These are phyloP conservation scores for Acanthochromis polyacanthus DNA, from an alignment of 2,113 vertebrate species.

Conservation along the genomic window DNA sequence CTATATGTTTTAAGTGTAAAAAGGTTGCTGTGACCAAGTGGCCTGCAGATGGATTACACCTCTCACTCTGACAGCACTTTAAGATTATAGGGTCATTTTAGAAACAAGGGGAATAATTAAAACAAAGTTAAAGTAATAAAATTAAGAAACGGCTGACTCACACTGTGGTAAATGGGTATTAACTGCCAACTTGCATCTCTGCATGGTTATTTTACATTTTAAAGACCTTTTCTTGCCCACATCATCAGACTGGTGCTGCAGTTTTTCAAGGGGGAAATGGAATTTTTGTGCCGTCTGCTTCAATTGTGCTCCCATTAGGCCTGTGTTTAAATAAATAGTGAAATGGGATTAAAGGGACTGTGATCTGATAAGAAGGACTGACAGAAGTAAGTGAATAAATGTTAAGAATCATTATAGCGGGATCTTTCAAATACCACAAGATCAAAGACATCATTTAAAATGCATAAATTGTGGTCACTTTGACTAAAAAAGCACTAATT, in stretches of 20 bases:
- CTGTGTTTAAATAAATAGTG: slow-evolving; percentile 41
- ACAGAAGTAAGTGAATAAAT: slow-evolving; percentile 14
- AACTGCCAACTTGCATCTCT: slow-evolving; percentile 62
- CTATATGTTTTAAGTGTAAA: slow-evolving; percentile 27
- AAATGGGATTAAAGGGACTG: slow-evolving; percentile 30
- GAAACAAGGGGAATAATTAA: slow-evolving; percentile 68
- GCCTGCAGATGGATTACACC: slow-evolving; percentile 35
- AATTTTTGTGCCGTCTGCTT: slow-evolving; percentile 25
- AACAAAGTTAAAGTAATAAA: slow-evolving; percentile 67
- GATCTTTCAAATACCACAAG: slow-evolving; percentile 34
- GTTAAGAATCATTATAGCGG: slow-evolving; percentile 13
- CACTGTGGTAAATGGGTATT: slow-evolving; percentile 53
- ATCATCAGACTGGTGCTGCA: slow-evolving; percentile 51
- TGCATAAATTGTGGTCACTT: not conserved
- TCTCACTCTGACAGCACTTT: slow-evolving; percentile 26
- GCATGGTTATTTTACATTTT: slow-evolving; percentile 70
- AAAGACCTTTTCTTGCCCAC: slow-evolving; percentile 62
- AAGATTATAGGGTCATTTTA: slow-evolving; percentile 50
- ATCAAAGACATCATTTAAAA: slow-evolving; percentile 44
- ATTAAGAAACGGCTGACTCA: slow-evolving; percentile 73
- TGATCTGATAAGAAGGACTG: slow-evolving; percentile 29
- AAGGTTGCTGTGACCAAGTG: slow-evolving; percentile 23
- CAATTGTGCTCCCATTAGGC: slow-evolving; percentile 20
- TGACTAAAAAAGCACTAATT: slow-evolving; percentile 6
- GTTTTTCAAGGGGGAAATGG: slow-evolving; percentile 22